Evolutionary conservation across 2,888 invertebrate species (phyloP).

Genomic region (Sthenelais limicola): DNA sequence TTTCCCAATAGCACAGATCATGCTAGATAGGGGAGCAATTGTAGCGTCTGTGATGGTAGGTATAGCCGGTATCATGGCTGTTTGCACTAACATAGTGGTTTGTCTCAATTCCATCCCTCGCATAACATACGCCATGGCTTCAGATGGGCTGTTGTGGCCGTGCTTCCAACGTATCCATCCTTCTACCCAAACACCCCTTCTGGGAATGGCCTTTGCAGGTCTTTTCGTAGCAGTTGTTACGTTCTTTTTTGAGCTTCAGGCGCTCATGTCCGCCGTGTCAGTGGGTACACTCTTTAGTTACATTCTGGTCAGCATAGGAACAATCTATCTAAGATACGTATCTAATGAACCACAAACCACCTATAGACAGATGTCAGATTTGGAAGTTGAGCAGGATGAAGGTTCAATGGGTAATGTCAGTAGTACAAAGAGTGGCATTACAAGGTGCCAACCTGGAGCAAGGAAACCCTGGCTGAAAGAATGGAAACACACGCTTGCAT

Average conservation of each 20-base stretch:
- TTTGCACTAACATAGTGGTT: constrained; percentile 1
- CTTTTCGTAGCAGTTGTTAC: neutral
- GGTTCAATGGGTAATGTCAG: too few species aligned
- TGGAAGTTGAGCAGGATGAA: too few species aligned
- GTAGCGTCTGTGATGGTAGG: neutral
- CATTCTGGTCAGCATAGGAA: constrained; percentile 4
- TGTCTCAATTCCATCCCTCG: neutral
- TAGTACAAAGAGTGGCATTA: neutral
- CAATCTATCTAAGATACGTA: neutral
- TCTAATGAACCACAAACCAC: neutral
- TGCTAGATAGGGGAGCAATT: neutral
- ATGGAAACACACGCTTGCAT: neutral
- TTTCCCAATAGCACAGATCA: neutral
- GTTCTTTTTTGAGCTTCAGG: constrained; percentile 1
- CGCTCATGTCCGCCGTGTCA: neutral
- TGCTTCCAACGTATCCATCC: neutral
- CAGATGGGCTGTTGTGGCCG: constrained; percentile 10
- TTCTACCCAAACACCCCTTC: neutral
- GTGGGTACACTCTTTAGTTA: constrained; percentile 18
- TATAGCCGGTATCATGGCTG: neutral
- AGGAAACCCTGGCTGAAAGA: neutral
- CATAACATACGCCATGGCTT: constrained; percentile 11
- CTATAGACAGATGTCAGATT: too few species aligned
- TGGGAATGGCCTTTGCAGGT: neutral
- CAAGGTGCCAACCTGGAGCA: neutral